Percentiles rank a stretch among this genome's conserved stretches.
Evolutionary conservation across 2,888 invertebrate genomes (phyloP).

Genomic region (Phymatocera aterrima): DNA sequence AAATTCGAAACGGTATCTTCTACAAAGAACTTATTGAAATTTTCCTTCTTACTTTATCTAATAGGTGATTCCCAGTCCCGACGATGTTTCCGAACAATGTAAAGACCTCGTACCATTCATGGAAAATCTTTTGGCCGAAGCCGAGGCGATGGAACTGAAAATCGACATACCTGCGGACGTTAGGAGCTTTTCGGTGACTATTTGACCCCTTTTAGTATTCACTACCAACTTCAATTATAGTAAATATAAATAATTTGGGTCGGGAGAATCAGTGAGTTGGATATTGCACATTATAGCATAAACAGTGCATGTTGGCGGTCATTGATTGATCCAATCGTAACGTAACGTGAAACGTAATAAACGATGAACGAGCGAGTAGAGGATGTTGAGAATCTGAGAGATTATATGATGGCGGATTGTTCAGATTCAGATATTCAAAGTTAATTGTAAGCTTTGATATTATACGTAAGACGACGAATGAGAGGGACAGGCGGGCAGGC

Average conservation of each 20-base stretch:
- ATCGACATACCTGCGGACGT: conserved; percentile 80
- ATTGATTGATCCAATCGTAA: not conserved
- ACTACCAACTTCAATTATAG: conserved; percentile 50
- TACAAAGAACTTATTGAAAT: conserved; percentile 8
- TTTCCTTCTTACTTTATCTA: conserved; percentile 24
- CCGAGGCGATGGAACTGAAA: conserved; percentile 78
- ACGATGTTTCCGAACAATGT: conserved; percentile 81
- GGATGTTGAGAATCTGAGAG: not conserved
- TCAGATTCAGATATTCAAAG: conserved; percentile 34
- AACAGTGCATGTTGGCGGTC: not conserved
- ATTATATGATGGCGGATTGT: not conserved
- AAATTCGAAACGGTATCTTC: not conserved
- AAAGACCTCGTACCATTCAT: conserved; percentile 85
- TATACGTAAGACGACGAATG: not conserved
- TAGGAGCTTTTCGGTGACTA: conserved; percentile 80
- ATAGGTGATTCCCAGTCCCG: conserved; percentile 75
- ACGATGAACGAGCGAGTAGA: not conserved
- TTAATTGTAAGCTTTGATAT: conserved; percentile 48
- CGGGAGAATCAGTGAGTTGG: not conserved
- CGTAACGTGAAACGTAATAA: not conserved
- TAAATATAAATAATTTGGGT: not conserved
- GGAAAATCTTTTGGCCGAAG: conserved; percentile 85
- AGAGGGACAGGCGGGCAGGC: not conserved
- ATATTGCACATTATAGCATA: not conserved
- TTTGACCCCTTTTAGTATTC: conserved; percentile 68